A percentile compares a stretch with the other conserved stretches of the same genome.
These are phyloP conservation scores for Pentalonia nigronervosa DNA, from an alignment of 1,140 invertebrate species.

Conservation along the genomic window DNA sequence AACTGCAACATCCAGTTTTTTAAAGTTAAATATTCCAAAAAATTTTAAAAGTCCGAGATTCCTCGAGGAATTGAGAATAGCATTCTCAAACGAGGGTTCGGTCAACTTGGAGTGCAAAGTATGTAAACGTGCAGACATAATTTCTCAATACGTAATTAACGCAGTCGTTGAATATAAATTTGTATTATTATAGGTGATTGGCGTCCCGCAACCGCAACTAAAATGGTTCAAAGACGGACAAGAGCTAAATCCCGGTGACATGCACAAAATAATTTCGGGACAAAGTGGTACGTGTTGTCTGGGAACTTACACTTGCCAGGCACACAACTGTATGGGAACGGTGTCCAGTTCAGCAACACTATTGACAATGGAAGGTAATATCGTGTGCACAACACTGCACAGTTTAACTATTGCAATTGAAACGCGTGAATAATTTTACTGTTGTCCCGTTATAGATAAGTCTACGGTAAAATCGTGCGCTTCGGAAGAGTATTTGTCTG, in stretches of 20 bases:
- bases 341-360: conserved; percentile 87
- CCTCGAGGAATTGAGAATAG: conserved; percentile 81
- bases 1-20: conserved; percentile 83
- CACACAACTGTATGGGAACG: conserved; percentile 89
- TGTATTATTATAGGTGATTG: conserved; percentile 73
- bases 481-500: conserved; percentile 42
- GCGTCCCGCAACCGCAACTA: conserved; percentile 83
- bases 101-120: conserved; percentile 90
- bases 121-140: not conserved
- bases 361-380: conserved; percentile 81
- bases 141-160: not conserved
- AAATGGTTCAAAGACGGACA: conserved; percentile 93
- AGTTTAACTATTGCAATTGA: not conserved
- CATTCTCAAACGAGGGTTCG: conserved; percentile 84
- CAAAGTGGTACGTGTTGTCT: conserved; percentile 88
- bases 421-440: not conserved
- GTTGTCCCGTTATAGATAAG: not conserved
- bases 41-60: conserved; percentile 89
- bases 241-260: conserved; percentile 88
- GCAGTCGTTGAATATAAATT: not conserved
- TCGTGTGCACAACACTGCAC: not conserved
- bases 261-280: conserved; percentile 87
- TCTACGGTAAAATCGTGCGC: conserved; percentile 49
- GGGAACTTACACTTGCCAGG: conserved; percentile 93
- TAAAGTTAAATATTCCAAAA: conserved; percentile 83